Evolutionary conservation across 2,797 vertebrate genomes (phyloP).

Genomic region (Pampus argenteus): DNA sequence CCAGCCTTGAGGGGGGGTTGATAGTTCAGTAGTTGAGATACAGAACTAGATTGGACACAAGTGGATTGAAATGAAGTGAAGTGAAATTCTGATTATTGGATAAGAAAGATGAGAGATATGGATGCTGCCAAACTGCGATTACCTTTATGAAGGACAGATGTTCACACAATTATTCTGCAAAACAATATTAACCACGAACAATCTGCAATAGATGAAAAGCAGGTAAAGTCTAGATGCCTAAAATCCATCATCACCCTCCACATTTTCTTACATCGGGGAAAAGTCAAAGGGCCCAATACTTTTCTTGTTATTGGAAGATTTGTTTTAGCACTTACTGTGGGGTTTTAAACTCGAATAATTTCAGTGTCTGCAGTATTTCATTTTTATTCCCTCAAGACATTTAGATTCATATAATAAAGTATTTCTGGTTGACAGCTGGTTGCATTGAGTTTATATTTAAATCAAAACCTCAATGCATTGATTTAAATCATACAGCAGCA

Average conservation of each 20-base stretch:
- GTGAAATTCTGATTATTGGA: too few species aligned
- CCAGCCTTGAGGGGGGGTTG: conserved; percentile 40
- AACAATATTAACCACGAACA: not conserved
- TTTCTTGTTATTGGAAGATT: not conserved
- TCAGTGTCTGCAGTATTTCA: conserved; percentile 5
- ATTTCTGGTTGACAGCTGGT: conserved; percentile 24
- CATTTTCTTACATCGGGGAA: not conserved
- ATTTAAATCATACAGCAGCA: conserved; percentile 25
- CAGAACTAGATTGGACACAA: too few species aligned
- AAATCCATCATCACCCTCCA: too few species aligned
- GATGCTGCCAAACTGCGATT: not conserved
- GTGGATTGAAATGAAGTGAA: too few species aligned
- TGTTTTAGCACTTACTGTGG: not conserved
- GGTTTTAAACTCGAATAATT: not conserved
- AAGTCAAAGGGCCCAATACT: not conserved
- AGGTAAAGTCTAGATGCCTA: too few species aligned
- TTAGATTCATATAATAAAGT: conserved; percentile 19
- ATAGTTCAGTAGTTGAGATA: conserved; percentile 26
- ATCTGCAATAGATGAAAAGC: not conserved
- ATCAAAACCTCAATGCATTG: conserved; percentile 25
- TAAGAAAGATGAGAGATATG: too few species aligned
- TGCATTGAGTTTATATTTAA: conserved; percentile 17
- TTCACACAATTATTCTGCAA: not conserved
- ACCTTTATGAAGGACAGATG: not conserved
- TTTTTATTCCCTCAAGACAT: conserved; percentile 22